A percentile compares a stretch with the other conserved stretches of the same genome.
Conservation (phyloP, 1,140 invertebrate species). For the Pollicipes pollicipes region DNA sequence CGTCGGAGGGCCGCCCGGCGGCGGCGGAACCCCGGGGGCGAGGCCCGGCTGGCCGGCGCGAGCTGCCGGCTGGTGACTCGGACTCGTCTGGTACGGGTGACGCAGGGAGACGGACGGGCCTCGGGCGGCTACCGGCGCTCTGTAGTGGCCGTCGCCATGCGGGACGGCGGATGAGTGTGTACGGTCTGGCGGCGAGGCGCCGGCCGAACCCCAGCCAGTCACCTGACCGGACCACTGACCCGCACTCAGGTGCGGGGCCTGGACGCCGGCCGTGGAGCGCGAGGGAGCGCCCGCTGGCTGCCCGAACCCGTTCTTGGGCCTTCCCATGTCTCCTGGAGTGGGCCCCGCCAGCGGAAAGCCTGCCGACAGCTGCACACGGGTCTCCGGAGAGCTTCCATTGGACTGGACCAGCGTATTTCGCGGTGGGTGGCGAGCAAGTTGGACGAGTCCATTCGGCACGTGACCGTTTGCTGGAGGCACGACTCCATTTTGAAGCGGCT, state of each 20-base stretch:
- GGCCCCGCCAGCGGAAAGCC: background rate
- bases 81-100: background rate
- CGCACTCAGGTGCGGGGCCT: background rate
- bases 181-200: background rate
- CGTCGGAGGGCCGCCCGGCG: no score
- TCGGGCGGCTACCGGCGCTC: no score
- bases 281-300: no score
- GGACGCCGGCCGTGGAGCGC: no score
- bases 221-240: background rate
- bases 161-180: no score
- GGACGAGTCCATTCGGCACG: background rate
- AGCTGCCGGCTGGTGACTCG: background rate
- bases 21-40: no score
- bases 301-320: no score
- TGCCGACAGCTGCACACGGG: background rate
- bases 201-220: no score
- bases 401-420: no score
- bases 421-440: background rate
- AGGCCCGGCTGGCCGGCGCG: background rate
- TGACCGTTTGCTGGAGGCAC: background rate
- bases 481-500: background rate
- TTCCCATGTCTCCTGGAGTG: no score
- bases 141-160: no score
- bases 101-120: background rate
- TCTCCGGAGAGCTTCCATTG: background rate